Evolutionary conservation across 2,797 vertebrate species (phyloP), one percentile per base, ranked within the genome.

Genomic region (Macrochelys suwanniensis): DNA sequence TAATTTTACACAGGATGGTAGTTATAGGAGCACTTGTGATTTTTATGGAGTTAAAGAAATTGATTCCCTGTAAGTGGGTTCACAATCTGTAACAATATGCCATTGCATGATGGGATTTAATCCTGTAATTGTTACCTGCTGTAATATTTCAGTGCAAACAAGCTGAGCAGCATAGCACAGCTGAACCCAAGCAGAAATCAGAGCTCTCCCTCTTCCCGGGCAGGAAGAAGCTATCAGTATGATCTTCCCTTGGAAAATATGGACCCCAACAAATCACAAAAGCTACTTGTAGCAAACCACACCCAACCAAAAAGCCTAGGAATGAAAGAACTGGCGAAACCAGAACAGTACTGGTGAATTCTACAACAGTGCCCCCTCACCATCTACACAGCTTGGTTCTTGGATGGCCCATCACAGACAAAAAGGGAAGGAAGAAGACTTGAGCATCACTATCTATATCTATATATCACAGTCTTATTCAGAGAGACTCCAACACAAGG

Each of bases 21-120:
- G 53, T 84, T 82, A 28, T 57, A 71, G 84, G 49, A 68, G 3
- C 54, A 17, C 5, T 88, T 94, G 31, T 94, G 33, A 85, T 92
- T 84, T 91, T 91, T 83, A 83, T 45, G 49, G 37, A 74, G 80
- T 23, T 45, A 90, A 93, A 90, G 7, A 89, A 71, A 59, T 51
- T 82, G 47, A 59, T 85, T 91, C 9, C 19, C 1, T 86, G 5
- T 28, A 53, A 7, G 2, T 15, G 19, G 83, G 84, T 92, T 84
- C 12, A 74, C 59, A n/a, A 4, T 83, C 65, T 83, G 10, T 57
- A 92, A 13, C 37, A 59, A 45, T 76, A 25, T 33, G 17, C 86
- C 91, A 85, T 12, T 56, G 15, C 9, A 56, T 11, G 31, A 89
- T 9, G 5, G n/a, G 6, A 2, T 94, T 96, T 77, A 71, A 31